A percentile compares a stretch with the other conserved stretches of the same genome.
These are phyloP conservation scores for Anticlea derivata DNA, from an alignment of 2,888 invertebrate genomes.

Conservation along the genomic window DNA sequence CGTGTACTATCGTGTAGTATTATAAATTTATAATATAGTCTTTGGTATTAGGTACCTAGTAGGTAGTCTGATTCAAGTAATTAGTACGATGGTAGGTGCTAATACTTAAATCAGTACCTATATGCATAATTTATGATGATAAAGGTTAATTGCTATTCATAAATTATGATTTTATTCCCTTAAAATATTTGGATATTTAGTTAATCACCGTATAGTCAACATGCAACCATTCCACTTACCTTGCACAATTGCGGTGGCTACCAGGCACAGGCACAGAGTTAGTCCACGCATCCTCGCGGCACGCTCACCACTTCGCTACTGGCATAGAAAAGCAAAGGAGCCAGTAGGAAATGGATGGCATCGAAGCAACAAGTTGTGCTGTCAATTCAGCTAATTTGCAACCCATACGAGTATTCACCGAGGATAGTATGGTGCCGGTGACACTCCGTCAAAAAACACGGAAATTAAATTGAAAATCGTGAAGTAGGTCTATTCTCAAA, in stretches of 20 bases:
- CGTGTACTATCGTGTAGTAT: too few species aligned
- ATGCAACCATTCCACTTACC: slow-evolving; percentile 25
- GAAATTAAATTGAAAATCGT: slow-evolving; percentile 7
- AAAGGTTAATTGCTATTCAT: background rate
- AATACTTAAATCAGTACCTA: too few species aligned
- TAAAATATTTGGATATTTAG: background rate
- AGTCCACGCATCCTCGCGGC: slow-evolving; percentile 37
- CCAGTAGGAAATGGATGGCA: slow-evolving; percentile 7
- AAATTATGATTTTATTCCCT: too few species aligned
- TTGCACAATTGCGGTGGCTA: slow-evolving; percentile 30
- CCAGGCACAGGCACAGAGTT: slow-evolving; percentile 21
- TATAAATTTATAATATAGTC: too few species aligned
- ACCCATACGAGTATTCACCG: slow-evolving; percentile 6
- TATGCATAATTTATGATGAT: too few species aligned
- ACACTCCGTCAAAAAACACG: background rate
- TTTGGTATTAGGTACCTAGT: too few species aligned
- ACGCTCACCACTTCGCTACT: slow-evolving; percentile 26
- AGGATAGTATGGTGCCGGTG: background rate
- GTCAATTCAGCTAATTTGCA: slow-evolving; percentile 20
- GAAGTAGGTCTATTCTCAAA: slow-evolving; percentile 2
- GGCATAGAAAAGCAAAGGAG: slow-evolving; percentile 18
- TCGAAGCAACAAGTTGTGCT: background rate
- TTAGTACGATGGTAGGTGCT: too few species aligned
- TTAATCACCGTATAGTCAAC: background rate
- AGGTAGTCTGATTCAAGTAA: too few species aligned